phyloP scores from a whole-genome alignment of 2,113 vertebrate genomes.

The Psilopsiagon aurifrons region DNA sequence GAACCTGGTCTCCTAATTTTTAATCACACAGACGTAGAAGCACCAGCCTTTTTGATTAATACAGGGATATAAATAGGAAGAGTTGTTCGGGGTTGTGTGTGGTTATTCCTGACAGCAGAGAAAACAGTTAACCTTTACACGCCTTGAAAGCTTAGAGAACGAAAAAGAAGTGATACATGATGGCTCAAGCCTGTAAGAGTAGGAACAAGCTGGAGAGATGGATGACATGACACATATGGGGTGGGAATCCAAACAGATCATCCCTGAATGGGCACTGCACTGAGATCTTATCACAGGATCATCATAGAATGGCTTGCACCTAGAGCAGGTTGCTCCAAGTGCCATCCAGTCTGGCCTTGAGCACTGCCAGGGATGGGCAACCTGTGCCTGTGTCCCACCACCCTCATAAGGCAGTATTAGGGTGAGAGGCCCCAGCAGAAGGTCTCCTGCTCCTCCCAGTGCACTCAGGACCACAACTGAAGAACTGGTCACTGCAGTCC shows the following conservation, averaged over 20 bases:
- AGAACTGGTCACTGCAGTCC: neutral
- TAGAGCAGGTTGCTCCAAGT: neutral
- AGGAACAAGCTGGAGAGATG: neutral
- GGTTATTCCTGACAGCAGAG: slow-evolving; percentile 22
- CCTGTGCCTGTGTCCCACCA: neutral
- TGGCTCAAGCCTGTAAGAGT: neutral
- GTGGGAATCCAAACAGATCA: neutral
- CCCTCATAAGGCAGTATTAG: neutral
- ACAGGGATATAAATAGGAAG: slow-evolving; percentile 71
- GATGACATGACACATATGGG: neutral
- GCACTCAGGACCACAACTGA: neutral
- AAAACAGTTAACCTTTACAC: slow-evolving; percentile 4
- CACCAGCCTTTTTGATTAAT: slow-evolving; percentile 68
- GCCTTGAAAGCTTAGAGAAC: neutral
- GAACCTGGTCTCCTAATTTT: slow-evolving; percentile 74
- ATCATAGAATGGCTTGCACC: neutral
- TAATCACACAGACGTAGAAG: slow-evolving; percentile 69
- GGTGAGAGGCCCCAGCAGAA: neutral
- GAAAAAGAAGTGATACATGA: neutral
- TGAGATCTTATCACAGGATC: neutral
- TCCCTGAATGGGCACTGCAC: neutral
- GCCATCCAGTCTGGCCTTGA: neutral
- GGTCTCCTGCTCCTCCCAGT: neutral
- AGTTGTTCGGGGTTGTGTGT: neutral
- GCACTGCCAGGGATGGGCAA: neutral